Percentiles rank a stretch among this genome's conserved stretches.
Evolutionary conservation across 2,113 vertebrate genomes (phyloP).

Genomic region (Prolemur simus): DNA sequence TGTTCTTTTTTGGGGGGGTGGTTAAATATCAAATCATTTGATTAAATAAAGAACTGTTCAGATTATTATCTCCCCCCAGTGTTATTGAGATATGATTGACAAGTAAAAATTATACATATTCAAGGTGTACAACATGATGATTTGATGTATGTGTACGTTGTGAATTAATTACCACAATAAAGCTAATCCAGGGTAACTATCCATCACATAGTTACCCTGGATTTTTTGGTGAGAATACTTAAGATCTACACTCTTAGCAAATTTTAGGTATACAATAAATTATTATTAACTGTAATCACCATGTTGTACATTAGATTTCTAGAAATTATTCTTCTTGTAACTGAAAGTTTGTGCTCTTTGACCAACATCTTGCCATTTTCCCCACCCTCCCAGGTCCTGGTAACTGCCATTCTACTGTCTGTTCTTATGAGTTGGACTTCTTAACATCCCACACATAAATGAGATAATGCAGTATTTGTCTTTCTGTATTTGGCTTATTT

Average conservation of each 20-base stretch:
- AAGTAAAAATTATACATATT: background rate
- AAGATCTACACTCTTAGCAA: background rate
- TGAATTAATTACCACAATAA: background rate
- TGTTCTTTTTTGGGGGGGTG: background rate
- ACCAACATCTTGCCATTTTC: background rate
- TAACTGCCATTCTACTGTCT: background rate
- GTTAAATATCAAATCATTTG: background rate
- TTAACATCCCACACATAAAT: background rate
- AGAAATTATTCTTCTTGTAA: background rate
- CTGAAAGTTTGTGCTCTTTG: background rate
- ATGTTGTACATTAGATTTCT: background rate
- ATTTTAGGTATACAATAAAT: background rate
- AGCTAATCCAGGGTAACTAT: background rate
- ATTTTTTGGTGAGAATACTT: background rate
- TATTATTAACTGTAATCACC: too few species aligned
- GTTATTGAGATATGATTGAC: background rate
- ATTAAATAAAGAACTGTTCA: background rate
- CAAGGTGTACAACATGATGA: background rate
- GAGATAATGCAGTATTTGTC: background rate
- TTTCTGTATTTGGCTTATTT: background rate
- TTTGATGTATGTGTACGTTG: background rate
- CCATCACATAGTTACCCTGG: background rate
- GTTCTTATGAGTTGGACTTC: background rate
- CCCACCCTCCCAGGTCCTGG: background rate
- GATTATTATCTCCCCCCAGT: background rate